These are phyloP conservation scores for Acanthurus tractus DNA, from an alignment of 2,797 vertebrate species.

Conservation along the genomic window DNA sequence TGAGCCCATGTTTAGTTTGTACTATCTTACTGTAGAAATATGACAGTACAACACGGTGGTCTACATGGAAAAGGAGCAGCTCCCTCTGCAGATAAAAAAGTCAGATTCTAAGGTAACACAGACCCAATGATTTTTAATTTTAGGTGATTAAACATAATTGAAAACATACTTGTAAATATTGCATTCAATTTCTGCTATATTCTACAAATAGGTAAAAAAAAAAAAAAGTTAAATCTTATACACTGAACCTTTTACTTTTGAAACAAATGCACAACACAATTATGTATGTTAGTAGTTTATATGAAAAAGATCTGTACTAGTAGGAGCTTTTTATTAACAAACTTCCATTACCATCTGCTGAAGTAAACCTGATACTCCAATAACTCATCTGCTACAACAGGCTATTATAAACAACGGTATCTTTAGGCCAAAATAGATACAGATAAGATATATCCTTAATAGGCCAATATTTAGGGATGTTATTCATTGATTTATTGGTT, in stretches of 20 bases:
- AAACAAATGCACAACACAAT: neutral
- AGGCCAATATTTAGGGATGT: neutral
- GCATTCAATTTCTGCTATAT: no score
- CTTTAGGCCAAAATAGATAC: slow-evolving; percentile 2
- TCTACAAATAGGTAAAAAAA: neutral
- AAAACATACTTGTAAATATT: no score
- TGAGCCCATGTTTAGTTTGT: no score
- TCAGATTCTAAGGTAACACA: no score
- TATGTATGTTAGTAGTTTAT: neutral
- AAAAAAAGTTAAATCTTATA: neutral
- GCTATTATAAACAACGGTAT: neutral
- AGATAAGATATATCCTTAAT: neutral
- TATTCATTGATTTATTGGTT: neutral
- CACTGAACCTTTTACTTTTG: no score
- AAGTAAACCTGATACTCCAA: slow-evolving; percentile 7
- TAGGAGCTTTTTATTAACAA: neutral
- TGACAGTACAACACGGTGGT: no score
- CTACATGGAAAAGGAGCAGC: no score
- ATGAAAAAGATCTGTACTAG: neutral
- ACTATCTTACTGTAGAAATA: no score
- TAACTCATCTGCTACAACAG: neutral
- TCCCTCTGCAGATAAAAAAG: no score
- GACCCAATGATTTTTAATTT: no score
- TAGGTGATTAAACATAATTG: no score
- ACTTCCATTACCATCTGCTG: neutral